Evolutionary conservation across 2,797 vertebrate genomes (phyloP), one percentile per base, ranked within the genome.

Genomic region (Allobates femoralis): DNA sequence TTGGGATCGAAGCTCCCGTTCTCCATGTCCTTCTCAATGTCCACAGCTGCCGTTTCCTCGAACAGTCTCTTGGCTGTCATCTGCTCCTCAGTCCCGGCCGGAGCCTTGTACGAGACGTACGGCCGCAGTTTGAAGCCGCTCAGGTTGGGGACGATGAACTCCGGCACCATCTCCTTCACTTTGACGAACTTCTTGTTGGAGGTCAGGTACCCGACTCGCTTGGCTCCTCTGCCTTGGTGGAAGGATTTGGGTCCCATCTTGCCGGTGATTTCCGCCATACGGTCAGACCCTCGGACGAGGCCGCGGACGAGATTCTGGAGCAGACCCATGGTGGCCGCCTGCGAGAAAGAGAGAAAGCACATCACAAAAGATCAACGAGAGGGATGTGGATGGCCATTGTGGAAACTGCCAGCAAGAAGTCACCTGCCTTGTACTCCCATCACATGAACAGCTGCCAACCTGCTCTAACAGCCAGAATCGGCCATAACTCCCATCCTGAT

Each of bases 211-310:
- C 98, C 98, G 0, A 92, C 83, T 2, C 87, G 90, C 90, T 93
- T 95, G 5, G 96, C 90, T 0, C 97, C 97, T 5, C 98, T 91
- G 85, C 96, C 92, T 90, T 94, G 97, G 88, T 95, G 92, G 34
- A 76, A 79, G 80, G 91, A 95, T 2, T 93, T 95, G 0, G 97
- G 95, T 23, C 98, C 98, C 88, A 98, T 99, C 92, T 97, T 99
- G 41, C 97, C 98, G 21, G 97, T 99, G 93, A 96, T 98, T 81
- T 95, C 93, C 0, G 97, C 93, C 94, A 96, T 90, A 1, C 98
- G 92, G 93, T 99, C 96, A 0, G 97, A 97, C 18, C 97, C 97
- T 85, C 97, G 94, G 1, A 96, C 90, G 53, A 99, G 88, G 26
- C 96, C 96, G 3, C 96, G 94, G 0, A 92, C 75, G 55, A 97